Evolutionary conservation across 2,797 vertebrate species (phyloP), one percentile per base, ranked within the genome.

Genomic region (Myotis vivesi): DNA sequence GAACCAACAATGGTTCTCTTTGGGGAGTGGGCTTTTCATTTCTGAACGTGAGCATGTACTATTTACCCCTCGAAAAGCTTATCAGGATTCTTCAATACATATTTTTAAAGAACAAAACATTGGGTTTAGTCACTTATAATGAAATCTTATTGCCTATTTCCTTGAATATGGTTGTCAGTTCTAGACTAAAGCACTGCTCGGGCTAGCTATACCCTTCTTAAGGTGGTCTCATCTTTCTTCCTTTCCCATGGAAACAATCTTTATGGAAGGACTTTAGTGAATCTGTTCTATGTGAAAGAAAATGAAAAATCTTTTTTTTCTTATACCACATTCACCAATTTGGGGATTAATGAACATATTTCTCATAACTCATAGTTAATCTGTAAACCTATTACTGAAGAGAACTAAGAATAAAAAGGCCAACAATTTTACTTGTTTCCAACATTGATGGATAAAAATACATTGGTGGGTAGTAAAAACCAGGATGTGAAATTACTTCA

Each of bases 341-440:
- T 80, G 23, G n/a, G 5, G 23, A 87, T 66, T 89, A 82, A 85
- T 62, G 94, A 89, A 86, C 80, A 82, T 79, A 92, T 33, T 68
- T 92, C 41, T 62, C 36, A 25, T 33, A 91, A 19, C 2, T 87
- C 85, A n/a, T 19, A 30, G 28, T 87, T 85, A 75, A 88, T 77
- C 23, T 92, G 1, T 88, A 87, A 77, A 36, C 17, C 55, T 75
- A n/a, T 49, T 89, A 95, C 6, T 36, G 8, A 44, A 77, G 10
- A 89, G 19, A 87, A 62, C 22, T 55, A 82, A 87, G 11, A 85
- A 68, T 30, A n/a, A 83, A 92, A 92, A 64, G 12, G 12, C 55
- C 5, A 84, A 87, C 12, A 62, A 22, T 36, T 80, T 53, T 89
- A 71, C 62, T 30, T 57, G 44, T 71, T 81, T 95, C 46, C 71